Evolutionary conservation across 2,797 vertebrate genomes (phyloP), one percentile per base, ranked within the genome.

Genomic region (Podarcis lilfordi): DNA sequence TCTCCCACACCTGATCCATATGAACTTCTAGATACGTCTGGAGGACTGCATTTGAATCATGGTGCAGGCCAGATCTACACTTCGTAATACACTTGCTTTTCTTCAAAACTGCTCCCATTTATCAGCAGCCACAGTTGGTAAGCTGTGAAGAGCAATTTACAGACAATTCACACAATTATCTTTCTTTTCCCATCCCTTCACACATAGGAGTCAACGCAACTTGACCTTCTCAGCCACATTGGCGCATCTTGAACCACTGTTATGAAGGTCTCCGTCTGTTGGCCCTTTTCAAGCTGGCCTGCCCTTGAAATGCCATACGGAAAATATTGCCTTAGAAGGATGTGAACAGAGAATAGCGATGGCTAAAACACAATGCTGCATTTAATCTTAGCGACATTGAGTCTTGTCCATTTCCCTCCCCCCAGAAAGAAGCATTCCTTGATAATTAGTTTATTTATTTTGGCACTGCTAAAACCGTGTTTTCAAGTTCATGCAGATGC

Each of bases 311-410:
- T 85, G 32, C 83, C 83, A 80, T 80, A 37, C 64, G 59, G 71
- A 85, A 89, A 81, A 89, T 81, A 75, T 75, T 59, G 21, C 68
- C 72, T 45, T 91, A 84, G 88, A 92, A 94, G 86, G 86, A 93
- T 92, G 43, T 1, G 0, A 25, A 88, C 10, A 82, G 74, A 66
- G 86, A 90, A 68, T 88, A 15, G 80, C 7, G 86, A 91, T 35
- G 17, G 32, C 61, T 84, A 75, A n/a, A 80, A 72, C 75, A 86
- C 66, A 84, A 91, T 19, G 21, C 78, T 86, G 43, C 88, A 78
- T 89, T 94, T 88, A 85, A 83, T 93, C 77, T 84, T 66, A 45
- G 25, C 90, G 91, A 80, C 13, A 71, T 69, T n/a, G 8, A 88
- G 69, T 78, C 89, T 91, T 90, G 35, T 89, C 89, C 82, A 59